Base-by-base conservation (phyloP, 2,113 vertebrate species). In the Gracilinanus agilis region DNA sequence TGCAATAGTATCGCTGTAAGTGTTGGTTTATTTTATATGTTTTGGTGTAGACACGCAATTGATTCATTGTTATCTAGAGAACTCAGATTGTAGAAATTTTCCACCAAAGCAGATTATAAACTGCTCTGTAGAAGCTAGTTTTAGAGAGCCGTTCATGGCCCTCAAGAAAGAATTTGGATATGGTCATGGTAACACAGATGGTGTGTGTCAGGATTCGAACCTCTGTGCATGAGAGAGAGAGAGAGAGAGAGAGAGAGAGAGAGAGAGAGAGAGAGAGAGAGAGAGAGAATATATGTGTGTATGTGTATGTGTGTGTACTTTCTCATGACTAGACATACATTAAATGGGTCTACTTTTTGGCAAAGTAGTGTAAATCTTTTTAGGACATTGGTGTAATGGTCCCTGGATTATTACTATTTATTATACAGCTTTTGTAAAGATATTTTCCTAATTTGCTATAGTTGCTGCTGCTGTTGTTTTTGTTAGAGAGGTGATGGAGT, bases 1-100 rank as follows among this genome's bases (percentile, higher is more conserved):
- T 94, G 1, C 94, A 94, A 90, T 24, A 55, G 2, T 56, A 44
- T 89, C 95, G 90, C 49, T 93, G 16, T 53, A 44, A 44, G 40
- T n/a, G n/a, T 0, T 54, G 53, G 24, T 44, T 95, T 92, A 75
- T 11, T 95, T 27, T 24, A 94, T 54, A 58, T 92, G 0, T 23
- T 90, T 75, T 75, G 61, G 34, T 75, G 29, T 75, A 75, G 61
- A n/a, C 27, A 3, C 34, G 29, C 34, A 9, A 67, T 34, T 49
- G 49, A 5, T 19, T n/a, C 61, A 75, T 75, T 19, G 13, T 21
- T n/a, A 75, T n/a, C 61, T 75, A 19, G 12, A n/a, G 61, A 75
- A n/a, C 29, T n/a, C 13, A n/a, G 13, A 19, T 19, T 19, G 16
- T n/a, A n/a, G 61, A 75, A 75, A 75, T 29, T n/a, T 13, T 75